A percentile compares a stretch with the other conserved stretches of the same genome.
phyloP scores from a whole-genome alignment of 2,797 vertebrate genomes.

The Fratercula arctica region DNA sequence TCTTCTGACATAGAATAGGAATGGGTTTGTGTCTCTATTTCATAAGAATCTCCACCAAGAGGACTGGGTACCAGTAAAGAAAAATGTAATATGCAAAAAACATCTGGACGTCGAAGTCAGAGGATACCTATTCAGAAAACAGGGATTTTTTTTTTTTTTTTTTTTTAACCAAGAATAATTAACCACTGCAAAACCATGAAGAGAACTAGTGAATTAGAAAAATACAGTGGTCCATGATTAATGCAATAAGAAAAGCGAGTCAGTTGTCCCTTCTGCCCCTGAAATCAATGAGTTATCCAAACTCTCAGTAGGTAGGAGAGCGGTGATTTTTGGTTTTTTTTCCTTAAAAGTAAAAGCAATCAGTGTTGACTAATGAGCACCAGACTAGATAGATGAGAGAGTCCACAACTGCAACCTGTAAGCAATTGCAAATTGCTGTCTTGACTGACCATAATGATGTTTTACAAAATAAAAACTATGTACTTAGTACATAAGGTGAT shows the following conservation, averaged over 20 bases:
- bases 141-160: not conserved
- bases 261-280: not conserved
- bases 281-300: slow-evolving; percentile 27
- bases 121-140: not conserved
- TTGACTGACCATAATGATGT: not conserved
- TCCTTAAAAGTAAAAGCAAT: not conserved
- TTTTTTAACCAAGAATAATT: not conserved
- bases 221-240: not conserved
- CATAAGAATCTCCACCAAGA: not conserved
- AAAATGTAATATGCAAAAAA: not conserved
- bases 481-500: not conserved
- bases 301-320: not conserved
- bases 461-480: not conserved
- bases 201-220: not conserved
- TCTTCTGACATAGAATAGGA: not conserved
- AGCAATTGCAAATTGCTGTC: not conserved
- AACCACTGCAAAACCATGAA: not conserved
- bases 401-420: not conserved
- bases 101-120: not conserved
- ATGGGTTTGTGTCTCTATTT: accelerated
- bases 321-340: not conserved
- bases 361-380: not conserved
- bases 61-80: not conserved
- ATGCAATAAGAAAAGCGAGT: not conserved
- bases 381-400: not conserved